A percentile compares a stretch with the other conserved stretches of the same genome.
These are phyloP conservation scores for Cossypha caffra DNA, from an alignment of 2,797 vertebrate genomes.

Conservation along the genomic window DNA sequence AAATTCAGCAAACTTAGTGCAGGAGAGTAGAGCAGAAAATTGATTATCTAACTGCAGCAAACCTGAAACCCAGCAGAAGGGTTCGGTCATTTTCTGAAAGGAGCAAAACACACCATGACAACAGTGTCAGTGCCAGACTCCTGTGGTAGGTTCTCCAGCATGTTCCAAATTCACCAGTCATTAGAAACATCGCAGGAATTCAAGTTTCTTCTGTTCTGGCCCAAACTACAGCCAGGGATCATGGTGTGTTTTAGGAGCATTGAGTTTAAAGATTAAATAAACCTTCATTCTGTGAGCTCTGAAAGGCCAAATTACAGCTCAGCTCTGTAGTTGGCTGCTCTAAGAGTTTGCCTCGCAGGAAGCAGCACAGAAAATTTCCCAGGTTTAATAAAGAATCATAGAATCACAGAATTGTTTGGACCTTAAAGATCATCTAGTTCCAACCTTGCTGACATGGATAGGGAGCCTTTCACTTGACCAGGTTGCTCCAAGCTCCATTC, in stretches of 20 bases:
- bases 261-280: not conserved
- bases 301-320: not conserved
- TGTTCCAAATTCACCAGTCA: not conserved
- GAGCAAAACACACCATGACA: not conserved
- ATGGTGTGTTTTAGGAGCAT: not conserved
- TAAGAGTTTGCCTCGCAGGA: not conserved
- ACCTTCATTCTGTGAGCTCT: not conserved
- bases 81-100: not conserved
- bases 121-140: not conserved
- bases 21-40: not conserved
- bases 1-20: not conserved
- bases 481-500: not conserved
- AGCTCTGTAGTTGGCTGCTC: not conserved
- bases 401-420: not conserved
- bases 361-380: not conserved
- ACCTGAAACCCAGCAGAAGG: slow-evolving; percentile 16
- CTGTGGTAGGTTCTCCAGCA: not conserved
- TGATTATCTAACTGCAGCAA: slow-evolving; percentile 8
- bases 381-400: not conserved
- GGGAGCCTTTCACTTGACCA: not conserved
- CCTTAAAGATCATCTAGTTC: not conserved
- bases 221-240: not conserved
- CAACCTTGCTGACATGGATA: not conserved
- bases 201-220: not conserved
- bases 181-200: not conserved